A percentile compares a stretch with the other conserved stretches of the same genome.
phyloP scores from a whole-genome alignment of 2,888 invertebrate species.

The Ferdinandea cuprea region DNA sequence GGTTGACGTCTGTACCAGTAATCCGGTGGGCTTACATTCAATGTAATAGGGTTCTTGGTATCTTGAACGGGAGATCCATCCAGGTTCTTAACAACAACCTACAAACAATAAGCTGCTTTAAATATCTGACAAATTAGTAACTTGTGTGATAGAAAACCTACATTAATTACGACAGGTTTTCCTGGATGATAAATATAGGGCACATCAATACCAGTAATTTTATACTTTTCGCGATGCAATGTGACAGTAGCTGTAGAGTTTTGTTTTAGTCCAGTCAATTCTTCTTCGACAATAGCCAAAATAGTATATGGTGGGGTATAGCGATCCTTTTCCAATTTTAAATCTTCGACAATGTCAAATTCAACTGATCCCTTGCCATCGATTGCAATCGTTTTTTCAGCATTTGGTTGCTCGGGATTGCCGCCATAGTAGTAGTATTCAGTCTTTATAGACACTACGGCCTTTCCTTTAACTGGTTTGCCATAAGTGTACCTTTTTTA shows the following conservation, averaged over 20 bases:
- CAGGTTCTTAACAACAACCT: constrained; percentile 88
- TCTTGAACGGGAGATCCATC: constrained; percentile 88
- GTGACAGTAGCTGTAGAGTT: constrained; percentile 89
- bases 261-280: constrained; percentile 91
- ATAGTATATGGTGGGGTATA: constrained; percentile 82
- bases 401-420: constrained; percentile 1
- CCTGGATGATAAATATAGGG: constrained; percentile 95
- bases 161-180: constrained; percentile 91
- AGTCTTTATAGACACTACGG: constrained; percentile 91
- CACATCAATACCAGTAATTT: constrained; percentile 90
- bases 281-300: constrained; percentile 95
- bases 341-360: constrained; percentile 89
- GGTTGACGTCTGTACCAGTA: constrained; percentile 53
- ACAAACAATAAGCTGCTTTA: neutral
- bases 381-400: constrained; percentile 88
- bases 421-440: constrained; percentile 78
- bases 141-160: constrained; percentile 81
- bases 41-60: constrained; percentile 84
- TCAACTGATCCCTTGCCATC: constrained; percentile 88
- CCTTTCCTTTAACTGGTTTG: constrained; percentile 92
- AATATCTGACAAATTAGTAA: no score
- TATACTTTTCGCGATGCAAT: constrained; percentile 90
- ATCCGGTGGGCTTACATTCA: constrained; percentile 75
- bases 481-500: constrained; percentile 90
- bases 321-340: constrained; percentile 85